Conservation (phyloP, 2,888 invertebrate genomes). For the Nephrotoma guestfalica region DNA sequence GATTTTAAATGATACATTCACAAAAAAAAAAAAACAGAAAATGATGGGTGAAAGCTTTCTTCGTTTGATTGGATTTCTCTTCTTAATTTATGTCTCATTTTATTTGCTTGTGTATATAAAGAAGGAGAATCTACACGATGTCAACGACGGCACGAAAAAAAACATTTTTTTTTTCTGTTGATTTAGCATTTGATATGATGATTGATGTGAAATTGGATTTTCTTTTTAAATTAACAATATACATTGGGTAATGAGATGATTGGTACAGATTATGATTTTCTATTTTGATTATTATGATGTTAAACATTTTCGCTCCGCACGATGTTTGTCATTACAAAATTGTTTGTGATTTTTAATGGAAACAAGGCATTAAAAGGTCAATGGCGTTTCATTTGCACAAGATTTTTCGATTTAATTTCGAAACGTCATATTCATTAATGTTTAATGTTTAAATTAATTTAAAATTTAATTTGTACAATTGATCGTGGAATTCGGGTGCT, state of each 20-base stretch:
- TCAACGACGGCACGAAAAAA: background rate
- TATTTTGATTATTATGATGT: background rate
- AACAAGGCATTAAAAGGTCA: background rate
- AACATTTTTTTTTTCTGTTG: background rate
- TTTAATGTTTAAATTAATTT: no score
- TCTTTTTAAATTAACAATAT: background rate
- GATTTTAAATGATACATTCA: background rate
- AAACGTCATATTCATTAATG: no score
- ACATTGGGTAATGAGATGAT: background rate
- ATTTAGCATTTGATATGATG: background rate
- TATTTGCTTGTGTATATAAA: background rate
- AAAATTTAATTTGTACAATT: no score
- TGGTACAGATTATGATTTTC: background rate
- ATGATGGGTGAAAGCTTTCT: background rate
- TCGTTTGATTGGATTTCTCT: background rate
- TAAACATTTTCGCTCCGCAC: background rate
- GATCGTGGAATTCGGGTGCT: no score
- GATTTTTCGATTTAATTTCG: no score
- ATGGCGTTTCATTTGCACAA: background rate
- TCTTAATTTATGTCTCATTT: background rate
- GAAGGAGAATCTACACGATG: background rate
- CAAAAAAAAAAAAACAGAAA: background rate
- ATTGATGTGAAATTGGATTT: background rate
- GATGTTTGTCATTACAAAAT: background rate
- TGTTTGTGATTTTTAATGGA: background rate